Base-by-base conservation (phyloP, 2,797 vertebrate genomes). In the Enteromius afrohamiltoni region DNA sequence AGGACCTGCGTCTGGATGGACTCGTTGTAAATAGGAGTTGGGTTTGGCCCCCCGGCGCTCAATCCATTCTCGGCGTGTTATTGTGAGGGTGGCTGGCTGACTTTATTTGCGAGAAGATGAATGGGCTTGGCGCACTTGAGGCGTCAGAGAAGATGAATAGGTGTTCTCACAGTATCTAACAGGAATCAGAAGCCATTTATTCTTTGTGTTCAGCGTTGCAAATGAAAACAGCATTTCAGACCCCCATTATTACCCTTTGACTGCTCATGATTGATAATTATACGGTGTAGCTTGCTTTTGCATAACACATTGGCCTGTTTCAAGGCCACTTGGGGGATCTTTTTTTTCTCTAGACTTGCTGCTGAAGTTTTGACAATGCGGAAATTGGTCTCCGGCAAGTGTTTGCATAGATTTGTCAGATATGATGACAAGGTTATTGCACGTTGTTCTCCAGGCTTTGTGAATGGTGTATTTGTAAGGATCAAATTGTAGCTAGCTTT, bases 1-100 rank as follows among this genome's bases (percentile, higher is more conserved):
- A 96, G 93, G 93, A 47, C 14, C 1, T 10, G 67, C 5, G 1
- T 65, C 7, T 11, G 1, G 67, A 17, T 31, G 5, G 26, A 34
- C 40, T 26, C 5, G 11, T 58, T 29, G n/a, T 26, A 3, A 77
- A 42, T 51, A 83, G 80, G 58, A 51, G 34, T 77, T 17, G 9
- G 4, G 75, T 29, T 21, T 45, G 14, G 55, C 53, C 55, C 55
- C 16, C 75, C 3, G 40, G 75, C 4, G 1, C 10, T 62, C 40
- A 47, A 47, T 69, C 34, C 21, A 34, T 68, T 69, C 45, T 55
- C 29, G 1, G 0, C 9, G 4, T 26, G 78, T 60, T 80, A 51
- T 85, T 75, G 55, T 77, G 19, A 29, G 37, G 84, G 58, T 3
- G 67, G 65, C 29, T 64, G 73, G 73, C 29, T 70, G 73, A 78